Evolutionary conservation across 1,140 invertebrate species (phyloP).

Genomic region (Bacillus rossius): DNA sequence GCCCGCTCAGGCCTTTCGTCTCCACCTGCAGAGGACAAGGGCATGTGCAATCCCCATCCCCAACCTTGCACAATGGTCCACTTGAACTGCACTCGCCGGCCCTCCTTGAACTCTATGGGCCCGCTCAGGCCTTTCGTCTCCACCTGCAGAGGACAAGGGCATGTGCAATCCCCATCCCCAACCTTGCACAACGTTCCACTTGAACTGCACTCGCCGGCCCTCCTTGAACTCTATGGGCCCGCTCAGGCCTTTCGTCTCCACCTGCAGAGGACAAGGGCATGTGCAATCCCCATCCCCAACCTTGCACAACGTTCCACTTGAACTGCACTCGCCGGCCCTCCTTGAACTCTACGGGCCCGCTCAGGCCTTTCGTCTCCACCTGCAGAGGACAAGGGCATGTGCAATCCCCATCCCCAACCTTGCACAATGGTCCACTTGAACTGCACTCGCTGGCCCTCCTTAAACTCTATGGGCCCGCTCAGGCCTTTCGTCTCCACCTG

Average conservation of each 20-base stretch:
- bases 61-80: too few species aligned
- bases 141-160: slow-evolving; percentile 62
- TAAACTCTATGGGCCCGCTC: slow-evolving; percentile 71
- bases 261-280: too few species aligned
- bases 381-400: too few species aligned
- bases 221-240: slow-evolving; percentile 74
- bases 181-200: too few species aligned
- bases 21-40: slow-evolving; percentile 65
- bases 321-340: slow-evolving; percentile 67
- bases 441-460: slow-evolving; percentile 64
- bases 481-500: slow-evolving; percentile 71
- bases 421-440: too few species aligned
- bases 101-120: slow-evolving; percentile 71
- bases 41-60: too few species aligned
- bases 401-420: too few species aligned
- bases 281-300: too few species aligned
- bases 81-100: slow-evolving; percentile 64
- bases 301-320: too few species aligned
- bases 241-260: slow-evolving; percentile 66
- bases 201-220: slow-evolving; percentile 64
- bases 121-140: slow-evolving; percentile 70
- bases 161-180: too few species aligned
- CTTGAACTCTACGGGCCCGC: slow-evolving; percentile 71
- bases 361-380: slow-evolving; percentile 69
- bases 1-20: slow-evolving; percentile 67